Conservation (phyloP, 2,888 invertebrate species). For the Chrysolina americana region DNA sequence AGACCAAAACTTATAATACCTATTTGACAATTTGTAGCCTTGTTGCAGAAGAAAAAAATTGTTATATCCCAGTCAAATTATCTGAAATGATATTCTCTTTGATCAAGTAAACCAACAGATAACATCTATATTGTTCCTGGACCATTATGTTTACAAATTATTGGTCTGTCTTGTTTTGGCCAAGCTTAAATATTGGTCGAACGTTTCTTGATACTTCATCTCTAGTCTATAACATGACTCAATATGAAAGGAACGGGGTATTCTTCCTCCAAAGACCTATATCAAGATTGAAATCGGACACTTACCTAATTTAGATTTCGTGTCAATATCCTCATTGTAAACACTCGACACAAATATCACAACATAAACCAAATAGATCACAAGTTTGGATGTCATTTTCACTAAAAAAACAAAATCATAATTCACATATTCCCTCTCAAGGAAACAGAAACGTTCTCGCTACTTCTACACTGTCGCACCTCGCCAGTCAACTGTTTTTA, state of each 20-base stretch:
- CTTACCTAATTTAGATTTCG: conserved; percentile 54
- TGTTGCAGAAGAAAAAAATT: no score
- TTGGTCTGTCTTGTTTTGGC: neutral
- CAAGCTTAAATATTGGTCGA: neutral
- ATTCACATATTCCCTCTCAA: conserved; percentile 39
- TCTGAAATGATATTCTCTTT: no score
- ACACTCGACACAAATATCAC: conserved; percentile 53
- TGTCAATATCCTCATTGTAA: conserved; percentile 53
- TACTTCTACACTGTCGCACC: conserved; percentile 5
- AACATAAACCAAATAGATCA: conserved; percentile 52
- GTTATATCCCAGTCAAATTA: no score
- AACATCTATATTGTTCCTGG: no score
- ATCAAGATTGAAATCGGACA: conserved; percentile 25
- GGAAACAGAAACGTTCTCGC: conserved; percentile 23
- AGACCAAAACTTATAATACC: no score
- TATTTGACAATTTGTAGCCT: no score
- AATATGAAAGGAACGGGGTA: neutral
- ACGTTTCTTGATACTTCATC: neutral
- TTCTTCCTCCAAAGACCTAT: conserved; percentile 11
- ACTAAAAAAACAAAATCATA: conserved; percentile 52
- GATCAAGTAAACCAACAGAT: no score
- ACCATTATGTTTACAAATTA: neutral
- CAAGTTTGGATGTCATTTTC: conserved; percentile 56
- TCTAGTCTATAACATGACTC: neutral
- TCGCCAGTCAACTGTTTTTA: conserved; percentile 31